Evolutionary conservation across 2,888 invertebrate species (phyloP), one percentile per base, ranked within the genome.

Genomic region (Trichacis sp.): DNA sequence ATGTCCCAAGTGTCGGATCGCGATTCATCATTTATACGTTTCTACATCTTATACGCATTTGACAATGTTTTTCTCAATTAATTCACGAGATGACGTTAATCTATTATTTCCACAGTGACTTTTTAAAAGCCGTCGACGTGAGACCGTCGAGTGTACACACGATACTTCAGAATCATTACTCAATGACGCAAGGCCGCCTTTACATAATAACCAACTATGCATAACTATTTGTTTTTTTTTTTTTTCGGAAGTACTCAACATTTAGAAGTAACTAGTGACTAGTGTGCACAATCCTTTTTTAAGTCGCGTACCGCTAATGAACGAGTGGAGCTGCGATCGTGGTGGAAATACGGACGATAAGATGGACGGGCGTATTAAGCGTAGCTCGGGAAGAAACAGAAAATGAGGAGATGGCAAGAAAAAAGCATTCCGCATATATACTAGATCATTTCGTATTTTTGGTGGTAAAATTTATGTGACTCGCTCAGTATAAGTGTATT

Each of bases 281-380:
- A 67, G 63, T 67, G 63, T 68, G 60, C 63, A 67, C 46, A 36
- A 50, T 67, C 60, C 46, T 48, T 63, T 62, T 48, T 53, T 55
- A 68, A 68, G 68, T 68, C 64, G 62, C 64, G 56, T 68, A 64
- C 68, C 68, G 68, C 68, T 68, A 68, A 68, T 58, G 68, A 68
- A 68, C 68, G 64, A 62, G 68, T 68, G 64, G 68, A 68, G 64
- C 67, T 64, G 64, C 64, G 68, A 64, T 64, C 68, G 68, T 68
- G 68, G 57, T 68, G 64, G 68, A 68, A 64, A 68, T 68, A 64
- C 64, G 62, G 68, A 64, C 68, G 68, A 68, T 68, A 64, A 64
- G 62, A 59, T 59, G 64, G 68, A 68, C 62, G 64, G 68, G 68
- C 59, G 64, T 64, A 68, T 68, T 68, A 68, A 68, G 68, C 68